Base-by-base conservation (phyloP, 2,888 invertebrate species). In the Acrobeloides nanus region DNA sequence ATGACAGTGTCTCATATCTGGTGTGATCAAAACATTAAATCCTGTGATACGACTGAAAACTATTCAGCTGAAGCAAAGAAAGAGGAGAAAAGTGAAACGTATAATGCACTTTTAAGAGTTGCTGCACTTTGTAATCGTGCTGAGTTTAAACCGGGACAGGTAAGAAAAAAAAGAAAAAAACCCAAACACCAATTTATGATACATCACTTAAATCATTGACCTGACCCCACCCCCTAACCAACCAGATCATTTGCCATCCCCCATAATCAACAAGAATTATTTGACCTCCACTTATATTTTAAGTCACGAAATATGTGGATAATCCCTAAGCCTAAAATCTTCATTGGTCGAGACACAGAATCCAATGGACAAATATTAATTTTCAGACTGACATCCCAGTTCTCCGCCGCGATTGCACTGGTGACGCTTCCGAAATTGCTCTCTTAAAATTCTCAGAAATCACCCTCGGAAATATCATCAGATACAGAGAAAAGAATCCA, bases 81-180 rank as follows among this genome's bases (percentile, higher is more conserved):
- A 15, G 40, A 12, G 23, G 17, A 46, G 15, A 17, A 15, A 8
- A 37, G 48, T 1, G 57, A 48, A 6, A 62, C 60, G 26, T 46
- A 58, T 34, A 24, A 34, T 21, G 80, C 90, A 46, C 81, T 97
- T 53, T 86, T 92, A 46, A 84, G 90, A 72, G 87, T 93, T 74
- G 89, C 92, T 33, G 85, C 89, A 55, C 83, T 97, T 53, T 97
- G 97, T 81, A 97, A 95, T 79, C 84, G 95, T 64, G 95, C 97
- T 63, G 93, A 95, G 77, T 97, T 97, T 81, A 95, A 93, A 77
- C 46, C 85, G 48, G 88, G 87, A 60, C 92, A 95, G n/a, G n/a
- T n/a, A n/a, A n/a, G n/a, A n/a, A n/a, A n/a, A n/a, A n/a, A n/a
- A n/a, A n/a, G n/a, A n/a, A n/a, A n/a, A n/a, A n/a, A n/a, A n/a